Conservation (phyloP, 2,888 invertebrate genomes). For the Druceiella hillmani region DNA sequence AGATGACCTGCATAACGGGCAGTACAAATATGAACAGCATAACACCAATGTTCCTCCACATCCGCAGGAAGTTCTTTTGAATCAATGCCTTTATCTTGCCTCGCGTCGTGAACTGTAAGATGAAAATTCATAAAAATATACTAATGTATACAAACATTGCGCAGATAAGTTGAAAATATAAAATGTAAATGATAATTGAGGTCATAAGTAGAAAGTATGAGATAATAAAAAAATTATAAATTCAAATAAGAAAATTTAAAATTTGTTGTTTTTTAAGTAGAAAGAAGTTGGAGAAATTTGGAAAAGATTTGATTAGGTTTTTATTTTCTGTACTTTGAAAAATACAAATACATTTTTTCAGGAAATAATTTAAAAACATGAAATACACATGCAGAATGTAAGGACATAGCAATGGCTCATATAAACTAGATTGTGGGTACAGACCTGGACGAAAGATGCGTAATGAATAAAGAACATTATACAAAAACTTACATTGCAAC, state of each 20-base stretch:
- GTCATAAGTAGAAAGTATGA: too few species aligned
- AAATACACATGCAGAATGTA: background rate
- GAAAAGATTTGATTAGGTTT: too few species aligned
- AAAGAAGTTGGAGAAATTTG: too few species aligned
- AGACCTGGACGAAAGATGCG: background rate
- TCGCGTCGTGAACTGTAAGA: constrained; percentile 65
- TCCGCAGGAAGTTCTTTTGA: constrained; percentile 82
- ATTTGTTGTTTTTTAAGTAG: too few species aligned
- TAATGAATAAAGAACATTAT: background rate
- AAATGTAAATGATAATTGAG: too few species aligned
- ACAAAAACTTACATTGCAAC: constrained; percentile 41
- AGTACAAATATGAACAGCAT: constrained; percentile 91
- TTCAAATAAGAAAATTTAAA: too few species aligned
- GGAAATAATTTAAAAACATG: background rate
- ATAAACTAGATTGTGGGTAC: background rate
- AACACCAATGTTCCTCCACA: constrained; percentile 90
- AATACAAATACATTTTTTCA: constrained; percentile 1
- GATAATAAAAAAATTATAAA: too few species aligned
- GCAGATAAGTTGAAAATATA: too few species aligned
- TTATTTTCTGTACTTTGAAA: too few species aligned
- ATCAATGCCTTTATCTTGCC: constrained; percentile 81
- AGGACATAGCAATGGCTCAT: background rate
- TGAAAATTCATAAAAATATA: background rate
- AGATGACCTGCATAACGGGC: constrained; percentile 90
- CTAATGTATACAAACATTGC: background rate